These are phyloP conservation scores for Apis cerana DNA, from an alignment of 1,140 invertebrate species.

Conservation along the genomic window DNA sequence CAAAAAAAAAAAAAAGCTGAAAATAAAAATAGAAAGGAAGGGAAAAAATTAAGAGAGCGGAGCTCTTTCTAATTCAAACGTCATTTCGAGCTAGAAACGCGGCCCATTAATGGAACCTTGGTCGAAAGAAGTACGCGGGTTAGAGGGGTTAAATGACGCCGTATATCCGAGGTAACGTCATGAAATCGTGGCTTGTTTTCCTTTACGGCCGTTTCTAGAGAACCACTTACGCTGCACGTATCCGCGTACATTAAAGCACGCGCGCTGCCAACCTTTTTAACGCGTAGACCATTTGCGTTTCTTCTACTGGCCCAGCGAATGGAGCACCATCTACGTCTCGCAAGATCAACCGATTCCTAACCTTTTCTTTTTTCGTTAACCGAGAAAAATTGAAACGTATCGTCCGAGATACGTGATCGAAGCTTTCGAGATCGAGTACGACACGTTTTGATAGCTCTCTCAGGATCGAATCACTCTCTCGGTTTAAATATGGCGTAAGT, in stretches of 20 bases:
- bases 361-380: neutral
- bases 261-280: constrained; percentile 37
- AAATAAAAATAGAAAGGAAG: neutral
- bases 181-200: constrained; percentile 55
- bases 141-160: constrained; percentile 50
- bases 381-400: neutral
- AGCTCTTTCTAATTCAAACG: constrained; percentile 37
- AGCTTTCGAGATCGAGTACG: no score
- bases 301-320: constrained; percentile 4
- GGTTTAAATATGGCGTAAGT: no score
- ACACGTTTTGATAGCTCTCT: no score
- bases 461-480: no score
- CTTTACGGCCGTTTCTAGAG: constrained; percentile 34
- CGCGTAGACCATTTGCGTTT: constrained; percentile 47
- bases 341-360: neutral
- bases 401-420: neutral
- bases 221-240: constrained; percentile 50
- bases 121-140: constrained; percentile 38
- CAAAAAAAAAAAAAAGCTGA: neutral
- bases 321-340: no score
- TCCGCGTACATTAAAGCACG: constrained; percentile 44
- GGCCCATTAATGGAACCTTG: constrained; percentile 42
- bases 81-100: constrained; percentile 20
- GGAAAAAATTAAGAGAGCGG: constrained; percentile 29
- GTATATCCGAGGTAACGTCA: constrained; percentile 43